Evolutionary conservation across 2,113 vertebrate genomes (phyloP), one percentile per base, ranked within the genome.

Genomic region (Hipposideros armiger): DNA sequence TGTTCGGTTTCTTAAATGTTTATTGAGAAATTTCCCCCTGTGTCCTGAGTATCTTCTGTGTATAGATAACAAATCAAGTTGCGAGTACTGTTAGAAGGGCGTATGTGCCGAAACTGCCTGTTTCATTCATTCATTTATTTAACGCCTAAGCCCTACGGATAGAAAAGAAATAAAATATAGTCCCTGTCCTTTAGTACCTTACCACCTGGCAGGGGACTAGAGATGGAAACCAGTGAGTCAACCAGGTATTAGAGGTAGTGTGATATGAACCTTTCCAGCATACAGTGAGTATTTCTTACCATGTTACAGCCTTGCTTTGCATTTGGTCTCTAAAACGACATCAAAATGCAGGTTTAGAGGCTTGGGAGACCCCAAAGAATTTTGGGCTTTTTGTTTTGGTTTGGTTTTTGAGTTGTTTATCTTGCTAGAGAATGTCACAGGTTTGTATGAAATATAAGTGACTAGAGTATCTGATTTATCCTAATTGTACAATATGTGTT

Each of bases 301-400:
- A 62, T 15, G 69, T 64, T 81, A 36, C 5, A 81, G 47, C n/a
- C 87, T 87, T 81, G 60, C 70, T 85, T 82, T 93, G 28, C 40
- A 60, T 94, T 92, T 94, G 52, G 6, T 70, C 81, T 96, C n/a
- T 45, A 83, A 96, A 95, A 76, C 32, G 80, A 60, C 52, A 76
- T 87, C 87, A 87, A 91, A 86, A 58, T 95, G 50, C 42, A 28
- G 32, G 1, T 64, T 3, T 47, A 9, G 64, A 28, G 64, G 28
- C 82, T 92, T 93, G 42, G 66, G 80, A 54, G 56, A 80, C 26
- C 30, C 22, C 45, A 81, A 28, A 81, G 64, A 74, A 5, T 86
- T 73, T 54, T 73, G 40, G 40, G 11, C 0, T 67, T 76, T 93
- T 47, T 72, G 22, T 60, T 90, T 76, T 70, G 1, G 47, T 96